These are phyloP conservation scores for Amazona finschi DNA, from an alignment of 2,797 vertebrate species.

Conservation along the genomic window DNA sequence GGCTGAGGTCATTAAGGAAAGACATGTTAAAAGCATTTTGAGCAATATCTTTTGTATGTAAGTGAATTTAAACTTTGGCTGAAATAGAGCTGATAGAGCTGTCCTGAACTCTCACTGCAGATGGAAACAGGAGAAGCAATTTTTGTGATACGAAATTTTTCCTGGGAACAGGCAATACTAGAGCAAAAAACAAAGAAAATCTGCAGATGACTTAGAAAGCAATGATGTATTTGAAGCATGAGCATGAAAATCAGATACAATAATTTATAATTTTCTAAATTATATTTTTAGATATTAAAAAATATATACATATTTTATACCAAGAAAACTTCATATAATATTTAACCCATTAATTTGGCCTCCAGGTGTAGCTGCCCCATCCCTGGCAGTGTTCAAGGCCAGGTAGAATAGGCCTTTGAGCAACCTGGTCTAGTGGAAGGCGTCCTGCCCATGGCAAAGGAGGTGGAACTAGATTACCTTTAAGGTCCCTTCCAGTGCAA, in stretches of 20 bases:
- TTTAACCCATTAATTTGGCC: background rate
- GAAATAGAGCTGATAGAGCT: background rate
- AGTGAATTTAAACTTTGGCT: constrained; percentile 18
- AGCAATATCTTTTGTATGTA: background rate
- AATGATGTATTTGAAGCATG: background rate
- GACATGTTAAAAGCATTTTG: constrained; percentile 35
- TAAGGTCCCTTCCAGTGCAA: background rate
- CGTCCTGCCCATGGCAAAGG: background rate
- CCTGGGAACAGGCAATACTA: background rate
- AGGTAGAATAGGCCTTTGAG: background rate
- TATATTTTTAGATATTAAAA: background rate
- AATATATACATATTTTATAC: background rate
- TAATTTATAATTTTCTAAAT: background rate
- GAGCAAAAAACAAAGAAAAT: background rate
- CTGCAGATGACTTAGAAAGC: background rate
- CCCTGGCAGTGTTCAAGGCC: background rate
- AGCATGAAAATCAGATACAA: background rate
- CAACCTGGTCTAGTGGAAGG: background rate
- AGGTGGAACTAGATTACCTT: background rate
- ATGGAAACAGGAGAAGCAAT: background rate
- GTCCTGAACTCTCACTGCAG: background rate
- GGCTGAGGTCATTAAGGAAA: constrained; percentile 17
- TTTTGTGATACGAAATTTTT: background rate
- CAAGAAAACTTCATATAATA: background rate
- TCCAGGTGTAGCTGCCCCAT: background rate